Base-by-base conservation (phyloP, 2,888 invertebrate genomes). In the Aspidiotus destructor region DNA sequence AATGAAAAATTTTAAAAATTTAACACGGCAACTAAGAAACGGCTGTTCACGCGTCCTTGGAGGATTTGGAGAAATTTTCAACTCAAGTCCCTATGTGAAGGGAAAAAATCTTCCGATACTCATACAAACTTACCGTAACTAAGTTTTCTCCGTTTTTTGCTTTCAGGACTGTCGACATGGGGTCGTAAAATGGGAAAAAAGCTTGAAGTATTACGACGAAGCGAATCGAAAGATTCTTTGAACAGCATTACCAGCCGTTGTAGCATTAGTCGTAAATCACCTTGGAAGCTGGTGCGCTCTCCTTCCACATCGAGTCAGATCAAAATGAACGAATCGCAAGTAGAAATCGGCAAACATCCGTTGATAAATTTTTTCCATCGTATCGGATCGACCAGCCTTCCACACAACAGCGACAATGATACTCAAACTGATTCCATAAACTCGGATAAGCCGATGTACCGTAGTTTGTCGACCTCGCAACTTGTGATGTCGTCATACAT, bases 131-230 rank as follows among this genome's bases (percentile, higher is more conserved):
- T n/a, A n/a, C n/a, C n/a, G 11, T 5, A 2, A 52, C 13, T 5
- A 13, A 52, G 2, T 52, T 1, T 52, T 5, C 13, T 13, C 13
- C 58, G 70, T 70, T 70, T 73, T 72, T 73, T 73, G 55, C 57
- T 79, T 81, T 70, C 80, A 85, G 85, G 85, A 75, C 80, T 83
- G 73, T 83, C 85, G 71, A 86, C 86, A 73, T 88, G 88, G 88
- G 86, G 88, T 74, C 84, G 86, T 71, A 83, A 85, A 72, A 87
- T 88, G 86, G 87, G 88, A 72, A 86, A 85, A 73, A 88, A 87
- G 77, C 79, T 88, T 74, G 88, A 88, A 75, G 83, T 86, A 75
- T 80, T 88, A 71, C 85, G 87, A 73, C 84, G 86, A 73, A 78
- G 82, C 67, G 86, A 86, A 68, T 78, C 82, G 74, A 83, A 85